Base-by-base conservation (phyloP, 2,888 invertebrate genomes). In the Limnephilus marmoratus region DNA sequence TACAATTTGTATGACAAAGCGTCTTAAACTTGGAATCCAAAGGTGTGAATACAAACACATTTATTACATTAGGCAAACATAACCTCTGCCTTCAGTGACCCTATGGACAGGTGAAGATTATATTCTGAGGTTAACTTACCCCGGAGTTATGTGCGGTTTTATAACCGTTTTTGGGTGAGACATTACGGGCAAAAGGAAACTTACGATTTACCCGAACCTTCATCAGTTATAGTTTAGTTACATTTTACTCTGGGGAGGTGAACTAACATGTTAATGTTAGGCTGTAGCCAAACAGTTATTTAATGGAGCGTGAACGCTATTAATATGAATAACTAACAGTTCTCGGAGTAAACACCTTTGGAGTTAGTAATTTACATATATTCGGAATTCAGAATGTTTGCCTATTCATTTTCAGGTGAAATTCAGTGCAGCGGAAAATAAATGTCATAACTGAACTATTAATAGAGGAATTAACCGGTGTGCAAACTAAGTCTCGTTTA, bases 1-100 rank as follows among this genome's bases (percentile, higher is more conserved):
- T 86, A 91, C 90, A 92, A 93, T 93, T 93, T 91, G 93, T 91
- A 93, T 93, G 90, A 93, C 93, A 93, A 92, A 93, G 89, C 92
- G 81, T 85, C 91, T 85, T 82, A 80, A 90, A 53, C 91, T 83
- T 83, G 53, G 68, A 90, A 68, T 85, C 90, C n/a, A 13, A 68
- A 86, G 85, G 86, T 29, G 15, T 81, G 81, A 91, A 91, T 81
- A 91, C 86, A 85, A 91, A 91, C 91, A 80, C 85, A 90, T 90
- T 90, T 90, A 81, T 90, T 90, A 90, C 82, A 82, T 90, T 90
- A 81, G 90, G 90, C 7, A 90, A 90, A 31, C 90, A 82, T 68
- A 68, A 68, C 68, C 68, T 82, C 82, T 82, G 49, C 18, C 80
- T 37, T 18, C 68, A 13, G 37, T 89, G 88, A 89, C 88, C 88